Base-by-base conservation (phyloP, 2,113 vertebrate species). In the Phycodurus eques region DNA sequence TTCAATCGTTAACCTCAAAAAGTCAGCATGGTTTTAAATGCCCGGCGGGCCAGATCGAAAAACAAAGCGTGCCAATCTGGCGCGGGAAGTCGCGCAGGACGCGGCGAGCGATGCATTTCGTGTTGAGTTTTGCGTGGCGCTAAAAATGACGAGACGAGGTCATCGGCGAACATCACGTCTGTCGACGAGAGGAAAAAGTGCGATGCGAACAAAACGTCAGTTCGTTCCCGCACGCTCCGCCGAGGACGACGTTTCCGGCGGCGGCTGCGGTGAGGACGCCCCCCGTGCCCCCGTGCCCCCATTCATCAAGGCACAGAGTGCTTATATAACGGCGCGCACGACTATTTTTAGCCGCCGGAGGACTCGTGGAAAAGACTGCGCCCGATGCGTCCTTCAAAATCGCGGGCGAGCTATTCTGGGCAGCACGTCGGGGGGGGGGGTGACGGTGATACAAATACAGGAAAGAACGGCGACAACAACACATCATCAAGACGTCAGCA, bases 351-450 rank as follows among this genome's bases (percentile, higher is more conserved):
- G 51, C 43, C 44, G 59, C 67, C 17, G 42, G 54, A 82, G 82
- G 79, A 84, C 68, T 76, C 77, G 77, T 68, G 83, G 70, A 69
- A 60, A 60, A 64, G 64, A 75, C 72, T 27, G 54, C 14, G 66
- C 71, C 83, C 84, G 57, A 84, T 80, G 90, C 88, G 85, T 88
- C 90, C 89, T 91, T 92, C 87, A 90, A 89, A 85, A 90, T 82
- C 73, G 85, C 74, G 70, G 64, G 82, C 72, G 84, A 86, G 86
- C 87, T 91, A 92, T 91, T 90, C 85, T 88, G 91, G 91, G 91
- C 85, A 74, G 59, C 61, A 56, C 79, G 75, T 86, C 86, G 88
- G 81, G 77, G 73, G 69, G 74, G 84, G 81, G 70, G 39, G 6
- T 39, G 35, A 39, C 6, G 35, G 6, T 39, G 2, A 39, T 39